Evolutionary conservation across 1,140 invertebrate genomes (phyloP).

Genomic region (Lysiphlebus fabarum): DNA sequence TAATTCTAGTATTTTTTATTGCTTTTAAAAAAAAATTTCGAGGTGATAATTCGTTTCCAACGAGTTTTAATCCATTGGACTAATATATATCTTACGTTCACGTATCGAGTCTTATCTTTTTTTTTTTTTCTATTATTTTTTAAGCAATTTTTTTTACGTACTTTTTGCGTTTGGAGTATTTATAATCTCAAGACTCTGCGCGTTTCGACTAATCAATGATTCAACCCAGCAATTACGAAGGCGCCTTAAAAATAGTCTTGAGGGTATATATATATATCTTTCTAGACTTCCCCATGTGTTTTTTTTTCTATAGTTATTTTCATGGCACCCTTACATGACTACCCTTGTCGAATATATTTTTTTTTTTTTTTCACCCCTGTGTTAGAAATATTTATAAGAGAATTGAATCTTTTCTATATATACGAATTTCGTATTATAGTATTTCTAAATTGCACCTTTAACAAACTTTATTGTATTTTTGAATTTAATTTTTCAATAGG

Average conservation of each 20-base stretch:
- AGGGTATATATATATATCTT: too few relatives aligned
- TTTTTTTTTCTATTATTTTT: neutral
- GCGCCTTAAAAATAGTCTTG: constrained; percentile 14
- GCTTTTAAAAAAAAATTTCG: too few relatives aligned
- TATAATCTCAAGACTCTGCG: too few relatives aligned
- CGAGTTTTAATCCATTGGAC: constrained; percentile 5
- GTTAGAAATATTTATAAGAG: constrained; percentile 14
- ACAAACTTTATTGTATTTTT: too few relatives aligned
- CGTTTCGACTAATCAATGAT: constrained; percentile 14
- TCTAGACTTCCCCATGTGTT: neutral
- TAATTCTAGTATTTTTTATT: too few relatives aligned
- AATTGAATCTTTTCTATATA: neutral
- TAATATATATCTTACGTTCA: neutral
- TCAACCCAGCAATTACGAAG: constrained; percentile 19
- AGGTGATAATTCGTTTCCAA: neutral
- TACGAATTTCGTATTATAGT: neutral
- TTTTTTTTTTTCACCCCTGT: neutral
- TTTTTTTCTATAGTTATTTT: neutral
- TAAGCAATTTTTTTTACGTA: neutral
- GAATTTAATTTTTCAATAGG: too few relatives aligned
- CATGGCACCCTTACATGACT: neutral
- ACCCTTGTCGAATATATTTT: constrained; percentile 7
- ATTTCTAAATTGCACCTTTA: constrained; percentile 1
- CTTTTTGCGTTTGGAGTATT: neutral
- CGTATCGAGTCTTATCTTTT: constrained; percentile 1